These are phyloP conservation scores for Parasteatoda tepidariorum DNA, from an alignment of 1,140 invertebrate species.

Conservation along the genomic window DNA sequence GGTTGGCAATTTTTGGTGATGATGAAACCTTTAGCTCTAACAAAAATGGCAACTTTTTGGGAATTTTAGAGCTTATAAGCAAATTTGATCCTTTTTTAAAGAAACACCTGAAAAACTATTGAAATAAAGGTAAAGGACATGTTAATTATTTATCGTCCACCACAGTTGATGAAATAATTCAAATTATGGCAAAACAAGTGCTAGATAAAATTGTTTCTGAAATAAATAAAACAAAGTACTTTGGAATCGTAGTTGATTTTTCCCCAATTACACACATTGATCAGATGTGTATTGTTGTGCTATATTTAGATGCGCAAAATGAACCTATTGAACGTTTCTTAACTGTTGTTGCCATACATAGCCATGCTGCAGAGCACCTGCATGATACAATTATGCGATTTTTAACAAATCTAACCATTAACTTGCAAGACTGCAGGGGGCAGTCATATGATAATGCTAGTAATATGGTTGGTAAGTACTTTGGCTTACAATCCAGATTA, in stretches of 20 bases:
- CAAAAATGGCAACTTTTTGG: background rate
- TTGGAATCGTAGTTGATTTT: slow-evolving; percentile 64
- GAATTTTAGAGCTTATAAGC: background rate
- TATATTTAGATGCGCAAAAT: background rate
- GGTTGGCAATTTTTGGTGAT: background rate
- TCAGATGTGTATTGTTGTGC: slow-evolving; percentile 65
- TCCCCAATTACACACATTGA: slow-evolving; percentile 67
- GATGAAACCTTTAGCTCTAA: slow-evolving; percentile 1
- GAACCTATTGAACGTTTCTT: slow-evolving; percentile 17
- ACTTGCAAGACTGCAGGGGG: slow-evolving; percentile 60
- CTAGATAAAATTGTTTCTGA: background rate
- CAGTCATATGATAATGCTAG: slow-evolving; percentile 64
- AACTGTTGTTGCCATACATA: background rate
- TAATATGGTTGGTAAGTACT: slow-evolving; percentile 63
- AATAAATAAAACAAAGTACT: slow-evolving; percentile 20
- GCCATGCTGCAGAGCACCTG: background rate
- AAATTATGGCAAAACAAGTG: background rate
- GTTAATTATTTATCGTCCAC: slow-evolving; percentile 15
- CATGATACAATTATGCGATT: background rate
- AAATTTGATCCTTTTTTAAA: background rate
- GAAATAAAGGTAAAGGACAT: slow-evolving; percentile 12
- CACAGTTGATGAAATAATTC: background rate
- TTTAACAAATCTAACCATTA: slow-evolving; percentile 16
- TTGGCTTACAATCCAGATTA: slow-evolving; percentile 35
- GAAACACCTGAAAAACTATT: too few species aligned